These are phyloP conservation scores for Clostera curtula DNA, from an alignment of 2,888 invertebrate species.

Conservation along the genomic window DNA sequence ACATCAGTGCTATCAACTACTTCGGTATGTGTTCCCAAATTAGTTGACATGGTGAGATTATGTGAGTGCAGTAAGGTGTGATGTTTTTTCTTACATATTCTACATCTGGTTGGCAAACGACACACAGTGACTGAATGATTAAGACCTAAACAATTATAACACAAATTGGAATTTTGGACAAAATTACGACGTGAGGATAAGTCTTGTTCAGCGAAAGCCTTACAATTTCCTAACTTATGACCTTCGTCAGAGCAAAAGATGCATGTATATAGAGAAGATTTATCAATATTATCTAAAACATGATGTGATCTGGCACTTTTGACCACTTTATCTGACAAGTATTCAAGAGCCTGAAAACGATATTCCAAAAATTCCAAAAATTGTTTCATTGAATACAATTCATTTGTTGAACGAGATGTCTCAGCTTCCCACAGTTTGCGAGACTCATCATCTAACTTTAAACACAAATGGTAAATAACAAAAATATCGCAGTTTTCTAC, in stretches of 20 bases:
- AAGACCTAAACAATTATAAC: neutral
- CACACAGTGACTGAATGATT: neutral
- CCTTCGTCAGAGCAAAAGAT: neutral
- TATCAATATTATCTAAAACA: no score
- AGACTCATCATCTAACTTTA: neutral
- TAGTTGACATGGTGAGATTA: no score
- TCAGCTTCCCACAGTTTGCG: neutral
- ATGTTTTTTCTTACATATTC: neutral
- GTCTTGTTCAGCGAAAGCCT: neutral
- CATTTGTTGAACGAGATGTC: neutral
- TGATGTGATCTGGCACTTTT: no score
- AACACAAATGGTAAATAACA: neutral
- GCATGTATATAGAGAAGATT: no score
- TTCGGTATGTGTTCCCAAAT: no score
- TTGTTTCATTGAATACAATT: neutral
- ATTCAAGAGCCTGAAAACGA: neutral
- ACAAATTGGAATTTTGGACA: neutral
- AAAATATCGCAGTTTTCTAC: conserved; percentile 6
- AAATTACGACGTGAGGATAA: neutral
- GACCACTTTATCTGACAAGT: no score
- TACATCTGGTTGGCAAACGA: neutral
- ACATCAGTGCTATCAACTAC: neutral
- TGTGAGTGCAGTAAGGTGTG: neutral
- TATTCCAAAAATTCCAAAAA: neutral
- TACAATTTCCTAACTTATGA: neutral